phyloP scores from a whole-genome alignment of 2,797 vertebrate species.

The Sebastes trivittatus region DNA sequence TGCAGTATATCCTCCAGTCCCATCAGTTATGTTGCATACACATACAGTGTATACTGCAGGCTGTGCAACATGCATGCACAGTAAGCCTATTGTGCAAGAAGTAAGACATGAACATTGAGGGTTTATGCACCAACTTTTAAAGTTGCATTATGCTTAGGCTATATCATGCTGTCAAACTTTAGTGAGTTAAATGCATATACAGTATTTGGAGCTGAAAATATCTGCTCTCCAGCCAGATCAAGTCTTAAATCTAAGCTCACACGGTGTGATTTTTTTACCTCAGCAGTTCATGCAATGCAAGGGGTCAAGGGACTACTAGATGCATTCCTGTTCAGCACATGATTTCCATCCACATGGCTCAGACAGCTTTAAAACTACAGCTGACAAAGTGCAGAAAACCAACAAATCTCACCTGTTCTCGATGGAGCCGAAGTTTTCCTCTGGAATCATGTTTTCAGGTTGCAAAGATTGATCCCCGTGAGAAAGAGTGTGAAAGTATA shows the following conservation, averaged over 20 bases:
- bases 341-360: not conserved
- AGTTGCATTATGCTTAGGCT: not conserved
- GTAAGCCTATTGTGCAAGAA: not conserved
- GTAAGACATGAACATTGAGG: not conserved
- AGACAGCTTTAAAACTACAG: not conserved
- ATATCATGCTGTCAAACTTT: not conserved
- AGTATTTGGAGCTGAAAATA: not conserved
- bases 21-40: not conserved
- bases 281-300: not conserved
- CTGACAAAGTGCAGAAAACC: not conserved
- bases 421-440: conserved; percentile 81
- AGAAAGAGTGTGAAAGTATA: not conserved
- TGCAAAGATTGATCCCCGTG: not conserved
- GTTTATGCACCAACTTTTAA: not conserved
- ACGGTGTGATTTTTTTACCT: not conserved
- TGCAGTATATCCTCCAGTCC: not conserved
- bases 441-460: conserved; percentile 85
- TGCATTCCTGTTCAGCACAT: conserved; percentile 17
- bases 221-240: not conserved
- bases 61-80: conserved; percentile 28
- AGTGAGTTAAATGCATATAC: not conserved
- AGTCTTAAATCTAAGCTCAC: not conserved
- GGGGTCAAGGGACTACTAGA: conserved; percentile 28
- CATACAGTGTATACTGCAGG: not conserved
- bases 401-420: conserved; percentile 84